Base-by-base conservation (phyloP, 2,888 invertebrate genomes). In the Ptychoptera albimana region DNA sequence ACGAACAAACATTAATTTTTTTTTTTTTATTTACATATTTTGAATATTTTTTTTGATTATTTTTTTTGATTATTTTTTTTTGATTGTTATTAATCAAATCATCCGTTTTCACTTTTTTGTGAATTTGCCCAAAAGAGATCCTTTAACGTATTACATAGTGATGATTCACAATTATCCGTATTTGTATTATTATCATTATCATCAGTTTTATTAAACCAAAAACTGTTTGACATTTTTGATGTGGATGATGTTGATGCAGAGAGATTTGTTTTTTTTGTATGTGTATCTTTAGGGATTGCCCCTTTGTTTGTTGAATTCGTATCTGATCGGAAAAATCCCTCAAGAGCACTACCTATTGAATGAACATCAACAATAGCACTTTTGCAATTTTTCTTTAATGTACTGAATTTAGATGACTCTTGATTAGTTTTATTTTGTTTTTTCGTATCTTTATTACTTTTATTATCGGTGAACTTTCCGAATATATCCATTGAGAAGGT, bases 351-450 rank as follows among this genome's bases (percentile, higher is more conserved):
- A 16, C 87, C 87, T 32, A 87, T 68, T 0, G 82, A 77, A 55
- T 82, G 79, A 2, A 86, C 81, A 58, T 87, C 86, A 5, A 82
- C 80, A 35, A 84, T 74, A 1, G 86, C 81, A 7, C 82, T 82
- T 37, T 81, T 78, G 42, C 75, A 77, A 54, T 83, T 49, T 4
- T 30, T 16, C 14, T 34, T 42, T 12, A 42, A n/a, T 42, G 32
- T 42, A 8, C 41, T 29, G 3, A 42, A n/a, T 23, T 23, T 23
- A 5, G 23, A 23, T 13, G 41, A 34, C 32, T 42, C 41, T n/a
- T 57, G 55, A 32, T 60, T 59, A 2, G 57, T 56, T 51, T 23
- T 23, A 23, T 57, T 60, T 14, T 47, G 36, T 29, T 7, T 58
- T 45, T 48, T 61, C 57, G 32, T 51, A 39, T 44, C 51, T 14